Percentiles rank a stretch among this genome's conserved stretches.
Evolutionary conservation across 2,113 vertebrate genomes (phyloP).

Genomic region (Apteryx owenii): DNA sequence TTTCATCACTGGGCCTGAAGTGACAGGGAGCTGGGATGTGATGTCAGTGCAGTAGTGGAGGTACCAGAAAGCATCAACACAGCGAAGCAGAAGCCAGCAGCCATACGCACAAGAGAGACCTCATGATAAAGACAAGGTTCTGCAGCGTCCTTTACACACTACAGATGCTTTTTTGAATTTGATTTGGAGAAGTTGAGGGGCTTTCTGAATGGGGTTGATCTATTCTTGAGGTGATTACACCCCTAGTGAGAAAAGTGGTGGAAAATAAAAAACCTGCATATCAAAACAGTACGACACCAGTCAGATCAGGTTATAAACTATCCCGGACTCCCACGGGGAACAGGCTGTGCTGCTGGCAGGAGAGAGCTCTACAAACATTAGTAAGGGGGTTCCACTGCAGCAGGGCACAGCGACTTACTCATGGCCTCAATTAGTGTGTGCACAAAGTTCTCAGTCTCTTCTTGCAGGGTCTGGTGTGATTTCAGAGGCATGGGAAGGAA

Average conservation of each 20-base stretch:
- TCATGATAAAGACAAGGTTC: rapidly evolving
- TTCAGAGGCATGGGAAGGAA: conserved; percentile 94
- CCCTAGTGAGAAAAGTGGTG: not conserved
- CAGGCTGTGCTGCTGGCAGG: not conserved
- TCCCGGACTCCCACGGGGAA: not conserved
- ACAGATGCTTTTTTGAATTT: not conserved
- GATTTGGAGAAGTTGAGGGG: not conserved
- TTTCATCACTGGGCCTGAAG: not conserved
- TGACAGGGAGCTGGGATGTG: not conserved
- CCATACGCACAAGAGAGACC: not conserved
- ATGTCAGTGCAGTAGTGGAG: not conserved
- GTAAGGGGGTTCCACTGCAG: too few relatives aligned
- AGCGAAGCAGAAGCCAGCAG: not conserved
- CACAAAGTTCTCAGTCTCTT: conserved; percentile 90
- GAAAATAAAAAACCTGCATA: rapidly evolving
- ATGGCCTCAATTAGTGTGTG: conserved; percentile 92
- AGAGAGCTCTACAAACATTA: not conserved
- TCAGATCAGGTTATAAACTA: not conserved
- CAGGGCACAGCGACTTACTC: conserved; percentile 83
- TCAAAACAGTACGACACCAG: not conserved
- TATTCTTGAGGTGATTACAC: not conserved
- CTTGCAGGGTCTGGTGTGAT: conserved; percentile 87
- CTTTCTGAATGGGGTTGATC: not conserved
- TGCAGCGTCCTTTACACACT: not conserved
- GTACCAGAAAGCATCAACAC: not conserved